Conservation (phyloP, 2,888 invertebrate genomes). For the Disparrhopalites patrizii region DNA sequence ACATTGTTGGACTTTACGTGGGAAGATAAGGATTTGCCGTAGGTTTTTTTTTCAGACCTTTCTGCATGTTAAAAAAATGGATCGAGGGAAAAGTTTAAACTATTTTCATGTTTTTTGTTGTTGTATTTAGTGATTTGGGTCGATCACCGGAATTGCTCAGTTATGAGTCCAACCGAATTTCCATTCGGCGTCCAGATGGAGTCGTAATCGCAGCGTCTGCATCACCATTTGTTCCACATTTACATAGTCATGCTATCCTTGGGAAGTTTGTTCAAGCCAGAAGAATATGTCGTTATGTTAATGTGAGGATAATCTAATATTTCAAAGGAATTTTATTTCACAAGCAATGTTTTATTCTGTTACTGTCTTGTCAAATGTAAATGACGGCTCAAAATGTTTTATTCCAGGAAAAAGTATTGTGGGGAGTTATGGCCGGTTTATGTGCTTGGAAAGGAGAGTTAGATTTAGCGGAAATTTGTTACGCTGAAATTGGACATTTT, state of each 20-base stretch:
- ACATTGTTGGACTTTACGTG: constrained; percentile 63
- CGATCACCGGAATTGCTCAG: constrained; percentile 75
- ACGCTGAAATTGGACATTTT: constrained; percentile 79
- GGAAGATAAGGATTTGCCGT: constrained; percentile 54
- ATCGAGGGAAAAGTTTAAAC: background rate
- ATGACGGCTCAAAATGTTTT: no score
- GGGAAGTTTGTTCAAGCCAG: constrained; percentile 81
- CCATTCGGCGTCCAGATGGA: constrained; percentile 83
- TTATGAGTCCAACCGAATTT: constrained; percentile 78
- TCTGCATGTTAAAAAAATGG: background rate
- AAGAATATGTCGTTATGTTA: constrained; percentile 68
- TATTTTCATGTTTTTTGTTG: constrained; percentile 5
- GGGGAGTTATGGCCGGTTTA: constrained; percentile 91
- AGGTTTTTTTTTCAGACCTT: constrained; percentile 27
- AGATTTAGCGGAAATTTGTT: constrained; percentile 89
- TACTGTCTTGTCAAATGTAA: no score
- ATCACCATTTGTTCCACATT: constrained; percentile 62
- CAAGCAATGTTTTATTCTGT: no score
- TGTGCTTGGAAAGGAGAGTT: constrained; percentile 81
- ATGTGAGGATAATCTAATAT: constrained; percentile 55
- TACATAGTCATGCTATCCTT: constrained; percentile 67
- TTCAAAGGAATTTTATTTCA: no score
- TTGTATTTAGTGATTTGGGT: constrained; percentile 74
- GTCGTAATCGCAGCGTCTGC: constrained; percentile 71
- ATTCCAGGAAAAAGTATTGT: constrained; percentile 57